Evolutionary conservation across 2,888 invertebrate species (phyloP).

Genomic region (Magallana nippona): DNA sequence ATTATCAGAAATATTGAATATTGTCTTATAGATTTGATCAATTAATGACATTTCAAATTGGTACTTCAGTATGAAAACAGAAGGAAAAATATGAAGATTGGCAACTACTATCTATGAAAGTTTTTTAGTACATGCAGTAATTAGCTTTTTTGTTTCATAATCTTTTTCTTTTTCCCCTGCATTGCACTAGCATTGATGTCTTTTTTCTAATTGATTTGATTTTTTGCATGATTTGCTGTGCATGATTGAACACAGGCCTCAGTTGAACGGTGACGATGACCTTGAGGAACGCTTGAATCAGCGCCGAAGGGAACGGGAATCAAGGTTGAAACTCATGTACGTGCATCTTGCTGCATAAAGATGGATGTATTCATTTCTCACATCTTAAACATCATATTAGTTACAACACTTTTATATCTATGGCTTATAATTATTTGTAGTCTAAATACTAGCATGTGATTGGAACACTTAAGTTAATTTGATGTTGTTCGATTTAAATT

Average conservation of each 20-base stretch:
- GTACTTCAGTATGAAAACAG: too few species aligned
- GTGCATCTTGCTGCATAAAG: conserved; percentile 42
- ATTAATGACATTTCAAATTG: too few species aligned
- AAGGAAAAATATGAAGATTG: too few species aligned
- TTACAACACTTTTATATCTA: background rate
- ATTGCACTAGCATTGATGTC: background rate
- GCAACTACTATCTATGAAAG: too few species aligned
- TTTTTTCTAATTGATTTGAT: background rate
- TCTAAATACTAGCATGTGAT: too few species aligned
- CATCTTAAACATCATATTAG: background rate
- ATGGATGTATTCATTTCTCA: background rate
- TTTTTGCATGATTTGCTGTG: conserved; percentile 46
- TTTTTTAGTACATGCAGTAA: background rate
- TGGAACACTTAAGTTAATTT: too few species aligned
- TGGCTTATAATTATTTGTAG: too few species aligned
- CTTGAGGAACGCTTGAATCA: conserved; percentile 56
- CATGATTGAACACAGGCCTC: conserved; percentile 53
- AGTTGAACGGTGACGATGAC: conserved; percentile 50
- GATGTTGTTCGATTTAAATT: too few species aligned
- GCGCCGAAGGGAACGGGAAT: conserved; percentile 57
- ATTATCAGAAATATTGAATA: too few species aligned
- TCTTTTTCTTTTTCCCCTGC: background rate
- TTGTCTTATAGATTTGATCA: too few species aligned
- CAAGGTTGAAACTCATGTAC: conserved; percentile 59
- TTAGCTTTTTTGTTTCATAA: background rate